These are phyloP conservation scores for Sphaeramia orbicularis DNA, from an alignment of 2,797 vertebrate genomes.

Conservation along the genomic window DNA sequence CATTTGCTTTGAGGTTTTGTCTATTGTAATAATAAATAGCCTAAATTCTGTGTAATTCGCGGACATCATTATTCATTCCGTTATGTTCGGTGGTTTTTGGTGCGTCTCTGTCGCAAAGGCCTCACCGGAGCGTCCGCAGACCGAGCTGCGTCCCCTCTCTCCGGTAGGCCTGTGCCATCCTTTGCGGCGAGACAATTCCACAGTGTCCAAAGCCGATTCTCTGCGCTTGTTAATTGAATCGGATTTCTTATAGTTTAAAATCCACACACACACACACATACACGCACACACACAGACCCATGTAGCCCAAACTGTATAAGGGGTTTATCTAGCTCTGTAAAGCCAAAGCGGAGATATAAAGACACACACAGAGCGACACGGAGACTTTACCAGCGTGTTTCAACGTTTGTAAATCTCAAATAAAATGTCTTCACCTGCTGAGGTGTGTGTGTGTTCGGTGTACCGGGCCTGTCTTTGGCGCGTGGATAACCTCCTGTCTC, in stretches of 20 bases:
- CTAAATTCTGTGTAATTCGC: too few species aligned
- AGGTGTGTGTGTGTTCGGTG: conserved; percentile 34
- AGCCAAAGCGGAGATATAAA: conserved; percentile 86
- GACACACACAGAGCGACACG: conserved; percentile 79
- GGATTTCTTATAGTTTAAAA: conserved; percentile 89
- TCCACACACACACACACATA: conserved; percentile 77
- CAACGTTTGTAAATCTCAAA: conserved; percentile 69
- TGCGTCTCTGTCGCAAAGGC: background rate
- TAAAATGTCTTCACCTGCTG: conserved; percentile 67
- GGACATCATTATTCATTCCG: too few species aligned
- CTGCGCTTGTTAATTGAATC: conserved; percentile 88
- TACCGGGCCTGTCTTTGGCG: conserved; percentile 18
- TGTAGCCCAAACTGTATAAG: conserved; percentile 87
- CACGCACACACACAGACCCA: conserved; percentile 71
- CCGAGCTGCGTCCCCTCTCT: background rate
- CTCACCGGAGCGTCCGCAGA: background rate
- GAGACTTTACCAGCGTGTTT: conserved; percentile 75
- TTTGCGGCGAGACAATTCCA: conserved; percentile 75
- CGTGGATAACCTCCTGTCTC: conserved; percentile 47
- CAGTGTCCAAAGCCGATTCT: conserved; percentile 87
- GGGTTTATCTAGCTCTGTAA: conserved; percentile 85
- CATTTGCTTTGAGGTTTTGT: too few species aligned
- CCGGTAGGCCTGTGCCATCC: conserved; percentile 49
- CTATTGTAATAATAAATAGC: too few species aligned
- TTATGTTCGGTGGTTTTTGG: too few species aligned